phyloP scores from a whole-genome alignment of 2,888 invertebrate genomes.

The Drepanosiphum platanoidis region DNA sequence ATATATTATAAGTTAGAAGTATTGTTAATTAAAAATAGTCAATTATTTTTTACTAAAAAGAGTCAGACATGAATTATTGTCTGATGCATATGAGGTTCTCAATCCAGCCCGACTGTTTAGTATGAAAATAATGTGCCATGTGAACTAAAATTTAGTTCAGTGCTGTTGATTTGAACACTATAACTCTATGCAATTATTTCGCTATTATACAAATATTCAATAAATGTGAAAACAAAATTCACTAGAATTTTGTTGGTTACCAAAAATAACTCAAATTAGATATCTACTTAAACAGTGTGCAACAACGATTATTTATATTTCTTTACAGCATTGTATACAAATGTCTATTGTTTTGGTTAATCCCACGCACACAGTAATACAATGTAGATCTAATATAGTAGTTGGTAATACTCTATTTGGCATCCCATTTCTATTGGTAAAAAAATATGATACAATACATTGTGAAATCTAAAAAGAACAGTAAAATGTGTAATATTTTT shows the following conservation, averaged over 20 bases:
- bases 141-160: too few relatives aligned
- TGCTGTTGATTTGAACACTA: too few relatives aligned
- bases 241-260: background rate
- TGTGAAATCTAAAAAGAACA: background rate
- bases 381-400: background rate
- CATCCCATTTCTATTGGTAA: background rate
- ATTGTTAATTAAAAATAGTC: too few relatives aligned
- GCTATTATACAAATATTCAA: too few relatives aligned
- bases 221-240: background rate
- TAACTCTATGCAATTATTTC: too few relatives aligned
- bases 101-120: too few relatives aligned
- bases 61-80: too few relatives aligned
- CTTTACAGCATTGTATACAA: background rate
- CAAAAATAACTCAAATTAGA: conserved; percentile 1
- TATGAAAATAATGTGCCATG: too few relatives aligned
- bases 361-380: conserved; percentile 29
- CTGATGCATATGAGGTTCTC: too few relatives aligned
- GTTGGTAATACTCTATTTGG: too few relatives aligned
- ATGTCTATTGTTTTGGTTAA: conserved; percentile 13
- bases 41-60: too few relatives aligned
- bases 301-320: conserved; percentile 17
- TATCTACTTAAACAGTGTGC: conserved; percentile 19
- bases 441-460: background rate
- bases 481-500: background rate
- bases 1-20: too few relatives aligned